These are phyloP conservation scores for Drosophila oshimai DNA, from an alignment of 1,140 invertebrate species.

Conservation along the genomic window DNA sequence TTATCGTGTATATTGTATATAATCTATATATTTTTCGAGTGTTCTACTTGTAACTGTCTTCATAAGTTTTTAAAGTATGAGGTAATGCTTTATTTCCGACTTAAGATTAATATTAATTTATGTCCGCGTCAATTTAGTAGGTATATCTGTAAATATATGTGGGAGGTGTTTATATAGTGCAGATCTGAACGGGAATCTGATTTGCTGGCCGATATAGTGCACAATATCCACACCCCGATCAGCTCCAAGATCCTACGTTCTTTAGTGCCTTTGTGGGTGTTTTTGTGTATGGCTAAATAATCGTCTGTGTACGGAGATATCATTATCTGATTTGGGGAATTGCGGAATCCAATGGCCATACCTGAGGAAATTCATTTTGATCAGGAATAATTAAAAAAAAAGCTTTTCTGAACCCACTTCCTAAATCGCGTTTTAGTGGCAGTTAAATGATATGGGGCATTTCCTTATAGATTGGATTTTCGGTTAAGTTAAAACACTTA, in stretches of 20 bases:
- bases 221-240: constrained; percentile 2
- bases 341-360: neutral
- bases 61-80: constrained; percentile 79
- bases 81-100: constrained; percentile 75
- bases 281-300: constrained; percentile 1
- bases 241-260: neutral
- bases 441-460: constrained; percentile 12
- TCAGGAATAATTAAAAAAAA: no score
- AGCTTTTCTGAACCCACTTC: no score
- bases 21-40: constrained; percentile 37
- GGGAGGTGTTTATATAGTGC: constrained; percentile 12
- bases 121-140: constrained; percentile 11
- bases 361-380: neutral
- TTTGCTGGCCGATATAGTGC: constrained; percentile 3
- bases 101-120: constrained; percentile 48
- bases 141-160: constrained; percentile 22
- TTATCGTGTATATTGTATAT: constrained; percentile 33
- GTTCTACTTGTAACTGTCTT: constrained; percentile 60
- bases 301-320: constrained; percentile 4
- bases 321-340: neutral
- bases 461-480: no score
- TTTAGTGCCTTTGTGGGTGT: neutral
- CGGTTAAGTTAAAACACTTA: no score
- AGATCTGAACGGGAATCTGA: neutral
- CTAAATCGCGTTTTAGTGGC: neutral